These are phyloP conservation scores for Patella depressa DNA, from an alignment of 2,888 invertebrate genomes.

Conservation along the genomic window DNA sequence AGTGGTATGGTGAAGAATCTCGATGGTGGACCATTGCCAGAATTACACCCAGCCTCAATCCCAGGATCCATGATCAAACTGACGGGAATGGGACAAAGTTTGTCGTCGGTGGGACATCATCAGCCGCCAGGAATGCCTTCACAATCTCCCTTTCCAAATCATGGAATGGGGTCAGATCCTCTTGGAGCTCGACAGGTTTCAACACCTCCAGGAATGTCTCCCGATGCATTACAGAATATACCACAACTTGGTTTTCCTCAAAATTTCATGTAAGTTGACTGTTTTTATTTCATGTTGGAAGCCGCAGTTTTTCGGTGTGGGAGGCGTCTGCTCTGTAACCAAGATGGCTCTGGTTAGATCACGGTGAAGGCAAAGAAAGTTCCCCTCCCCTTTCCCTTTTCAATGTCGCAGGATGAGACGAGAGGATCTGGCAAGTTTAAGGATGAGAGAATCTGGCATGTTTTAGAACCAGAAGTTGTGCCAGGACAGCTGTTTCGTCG, in stretches of 20 bases:
- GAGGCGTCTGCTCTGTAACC: no score
- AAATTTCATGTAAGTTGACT: no score
- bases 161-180: neutral
- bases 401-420: no score
- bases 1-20: constrained; percentile 9
- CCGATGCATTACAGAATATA: constrained; percentile 25
- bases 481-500: no score
- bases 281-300: no score
- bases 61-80: neutral
- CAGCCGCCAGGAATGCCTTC: neutral
- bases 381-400: no score
- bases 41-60: neutral
- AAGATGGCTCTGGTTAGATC: no score
- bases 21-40: neutral
- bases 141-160: neutral
- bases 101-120: neutral
- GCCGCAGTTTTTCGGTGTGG: no score
- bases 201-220: constrained; percentile 26
- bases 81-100: neutral
- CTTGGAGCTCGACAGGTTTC: constrained; percentile 21
- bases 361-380: no score
- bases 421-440: no score
- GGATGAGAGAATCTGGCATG: no score
- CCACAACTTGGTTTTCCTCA: neutral
- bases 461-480: no score